Percentiles rank a stretch among this genome's conserved stretches.
Conservation (phyloP, 64 coral and sea anemone genomes). For the Montipora cactus region DNA sequence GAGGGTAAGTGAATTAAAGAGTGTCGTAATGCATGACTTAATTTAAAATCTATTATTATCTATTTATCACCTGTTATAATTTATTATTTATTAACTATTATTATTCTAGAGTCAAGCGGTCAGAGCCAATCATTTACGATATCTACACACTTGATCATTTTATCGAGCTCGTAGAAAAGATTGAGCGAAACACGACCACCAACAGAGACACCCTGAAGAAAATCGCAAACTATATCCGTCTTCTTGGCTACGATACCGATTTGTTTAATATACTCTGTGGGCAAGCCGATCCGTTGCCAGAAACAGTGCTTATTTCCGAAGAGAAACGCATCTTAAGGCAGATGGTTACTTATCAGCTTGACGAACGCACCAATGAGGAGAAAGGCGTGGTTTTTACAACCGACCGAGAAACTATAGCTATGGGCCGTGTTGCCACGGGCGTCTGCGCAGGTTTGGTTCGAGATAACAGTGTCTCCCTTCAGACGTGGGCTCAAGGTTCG, state of each 20-base stretch:
- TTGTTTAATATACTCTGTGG: slow-evolving; percentile 54
- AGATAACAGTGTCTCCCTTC: slow-evolving; percentile 63
- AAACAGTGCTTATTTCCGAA: slow-evolving; percentile 9
- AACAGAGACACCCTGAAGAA: background rate
- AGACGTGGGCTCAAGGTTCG: slow-evolving; percentile 17
- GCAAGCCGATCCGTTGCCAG: slow-evolving; percentile 31
- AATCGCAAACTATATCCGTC: slow-evolving; percentile 51
- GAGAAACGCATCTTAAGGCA: slow-evolving; percentile 58
- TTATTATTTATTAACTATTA: background rate
- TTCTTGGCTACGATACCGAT: slow-evolving; percentile 22
- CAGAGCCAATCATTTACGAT: slow-evolving; percentile 33
- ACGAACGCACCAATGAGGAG: background rate
- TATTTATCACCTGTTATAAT: too few species aligned
- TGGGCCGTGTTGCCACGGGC: slow-evolving; percentile 76
- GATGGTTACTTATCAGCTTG: slow-evolving; percentile 59
- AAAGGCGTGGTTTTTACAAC: slow-evolving; percentile 70
- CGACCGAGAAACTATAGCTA: slow-evolving; percentile 63
- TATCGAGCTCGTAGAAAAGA: slow-evolving; percentile 68
- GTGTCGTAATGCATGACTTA: too few species aligned
- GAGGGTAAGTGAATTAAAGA: too few species aligned
- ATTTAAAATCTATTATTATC: too few species aligned
- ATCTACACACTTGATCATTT: slow-evolving; percentile 72
- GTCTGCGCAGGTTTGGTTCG: slow-evolving; percentile 70
- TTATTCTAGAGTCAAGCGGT: background rate
- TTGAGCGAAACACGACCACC: slow-evolving; percentile 51